Evolutionary conservation across 2,797 vertebrate genomes (phyloP), one percentile per base, ranked within the genome.

Genomic region (Gymnoscopelus braueri): DNA sequence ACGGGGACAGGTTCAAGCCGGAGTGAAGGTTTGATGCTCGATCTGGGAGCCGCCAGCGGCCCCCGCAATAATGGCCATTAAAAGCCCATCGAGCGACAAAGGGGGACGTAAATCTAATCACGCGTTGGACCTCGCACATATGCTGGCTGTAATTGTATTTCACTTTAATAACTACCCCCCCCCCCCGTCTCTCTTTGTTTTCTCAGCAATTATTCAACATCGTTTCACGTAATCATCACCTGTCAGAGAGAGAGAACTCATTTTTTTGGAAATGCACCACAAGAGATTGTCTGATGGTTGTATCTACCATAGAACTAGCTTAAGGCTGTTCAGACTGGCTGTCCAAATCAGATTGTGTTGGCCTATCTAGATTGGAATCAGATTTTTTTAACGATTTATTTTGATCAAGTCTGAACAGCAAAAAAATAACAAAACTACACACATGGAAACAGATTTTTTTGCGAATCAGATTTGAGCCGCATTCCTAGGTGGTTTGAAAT

Each of bases 61-160:
- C 74, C 24, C 77, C 32, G 72, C 82, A 84, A 78, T 86, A 89
- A 90, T 69, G 69, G 75, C 79, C 72, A 82, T 89, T 87, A 88
- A 91, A 89, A 71, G 75, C 77, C 86, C 65, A 87, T 87, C 32
- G 49, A 70, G 81, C 19, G 63, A 83, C 82, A 83, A 80, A 88
- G 79, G 63, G 72, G 1, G 78, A 75, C 44, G 65, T 91, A 90
- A 88, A 89, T 89, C 86, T 79, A 79, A 88, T 89, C 76, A 69
- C 9, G 15, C 57, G 83, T 63, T 68, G 66, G 76, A 24, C 63
- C 4, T 13, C 3, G 59, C 80, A 86, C 90, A 85, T 81, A 81
- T 86, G 83, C 72, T 67, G 69, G 63, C 82, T 79, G 74, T 84
- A 88, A 89, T 87, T 84, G 4, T 2, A 63, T 88, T 88, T 65